Evolutionary conservation across 2,797 vertebrate species (phyloP), one percentile per base, ranked within the genome.

Genomic region (Falco columbarius): DNA sequence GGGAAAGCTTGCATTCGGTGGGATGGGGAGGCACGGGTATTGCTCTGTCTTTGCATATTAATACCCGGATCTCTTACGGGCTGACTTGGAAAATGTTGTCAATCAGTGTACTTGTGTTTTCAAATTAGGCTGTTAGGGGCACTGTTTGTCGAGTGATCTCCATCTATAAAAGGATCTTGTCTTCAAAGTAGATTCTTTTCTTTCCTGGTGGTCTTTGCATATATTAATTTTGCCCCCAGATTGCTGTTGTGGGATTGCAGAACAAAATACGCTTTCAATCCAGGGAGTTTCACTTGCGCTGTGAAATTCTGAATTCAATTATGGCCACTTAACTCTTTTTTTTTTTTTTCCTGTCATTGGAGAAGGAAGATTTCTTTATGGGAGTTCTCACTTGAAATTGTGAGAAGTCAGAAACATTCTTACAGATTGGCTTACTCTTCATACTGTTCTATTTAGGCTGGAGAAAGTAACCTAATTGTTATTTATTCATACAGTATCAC

Each of bases 11-110:
- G 68, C 81, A 27, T 93, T 89, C 32, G 3, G 63, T 96, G 84
- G 86, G 91, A 93, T 89, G 81, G 72, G 47, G 84, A 97, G 94
- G 95, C 81, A 52, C 95, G 94, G 94, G 90, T 97, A 77, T 89
- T 96, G 51, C 82, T 96, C 49, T 91, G 82, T 80, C 75, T 89
- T 85, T 97, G 96, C 91, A 91, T 74, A 93, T 94, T 90, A 73
- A 68, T 94, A 72, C 59, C 93, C 13, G 1, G 82, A 51, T 95
- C 87, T 97, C 79, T 44, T 89, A 3, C 71, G 82, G 56, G 94
- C 76, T 93, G 32, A 96, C 63, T 95, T 95, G 88, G 90, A 96
- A 97, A 97, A 96, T 90, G 75, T 75, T 89, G 66, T 82, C 87
- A 46, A 77, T 95, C 74, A 22, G 44, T 16, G 15, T 96, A 36